A percentile compares a stretch with the other conserved stretches of the same genome.
Conservation (phyloP, 2,113 vertebrate species). For the Ciconia maguari region DNA sequence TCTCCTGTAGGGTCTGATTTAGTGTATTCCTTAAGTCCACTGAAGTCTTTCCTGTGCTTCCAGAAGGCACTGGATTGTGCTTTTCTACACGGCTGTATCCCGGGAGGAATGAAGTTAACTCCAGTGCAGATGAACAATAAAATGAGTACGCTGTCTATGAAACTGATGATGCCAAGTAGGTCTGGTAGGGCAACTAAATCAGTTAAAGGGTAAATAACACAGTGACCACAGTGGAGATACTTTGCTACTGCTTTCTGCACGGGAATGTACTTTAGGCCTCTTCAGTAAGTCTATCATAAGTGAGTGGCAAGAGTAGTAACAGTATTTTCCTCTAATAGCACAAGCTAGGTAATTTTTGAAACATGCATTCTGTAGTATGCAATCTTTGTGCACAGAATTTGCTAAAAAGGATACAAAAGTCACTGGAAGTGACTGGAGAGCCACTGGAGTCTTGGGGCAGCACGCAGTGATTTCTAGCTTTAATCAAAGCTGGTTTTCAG, state of each 20-base stretch:
- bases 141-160: neutral
- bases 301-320: neutral
- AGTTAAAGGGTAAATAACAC: neutral
- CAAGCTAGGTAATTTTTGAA: neutral
- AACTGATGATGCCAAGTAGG: neutral
- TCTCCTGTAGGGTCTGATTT: neutral
- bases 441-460: neutral
- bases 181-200: neutral
- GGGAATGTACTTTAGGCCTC: neutral
- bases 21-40: neutral
- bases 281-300: neutral
- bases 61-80: neutral
- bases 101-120: neutral
- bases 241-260: neutral
- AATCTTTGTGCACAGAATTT: neutral
- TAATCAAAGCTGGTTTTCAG: neutral
- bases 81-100: neutral
- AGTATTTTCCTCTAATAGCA: neutral
- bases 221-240: neutral
- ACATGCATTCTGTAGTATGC: rapidly evolving
- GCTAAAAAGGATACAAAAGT: neutral
- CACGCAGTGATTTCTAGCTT: rapidly evolving
- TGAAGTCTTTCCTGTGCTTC: neutral
- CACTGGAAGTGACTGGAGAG: neutral
- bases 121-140: neutral